Base-by-base conservation (phyloP, 2,797 vertebrate genomes). In the Micromesistius poutassou region DNA sequence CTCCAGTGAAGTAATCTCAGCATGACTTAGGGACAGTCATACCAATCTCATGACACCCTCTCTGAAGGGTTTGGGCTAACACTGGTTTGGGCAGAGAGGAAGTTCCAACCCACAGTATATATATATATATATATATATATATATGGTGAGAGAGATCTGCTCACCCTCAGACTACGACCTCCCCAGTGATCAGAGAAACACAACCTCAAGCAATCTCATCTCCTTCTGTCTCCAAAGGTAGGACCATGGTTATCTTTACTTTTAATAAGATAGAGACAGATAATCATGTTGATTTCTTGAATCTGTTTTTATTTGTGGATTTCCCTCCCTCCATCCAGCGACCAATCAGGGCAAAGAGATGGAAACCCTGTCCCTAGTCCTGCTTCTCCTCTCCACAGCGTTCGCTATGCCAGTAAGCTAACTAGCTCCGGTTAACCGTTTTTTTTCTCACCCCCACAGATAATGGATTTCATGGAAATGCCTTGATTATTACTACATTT, bases 371-470 rank as follows among this genome's bases (percentile, higher is more conserved):
- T 0, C 76, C 76, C 0, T 76, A 78, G 0, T 74, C 77, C 0
- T 82, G 81, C 0, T 82, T 81, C 5, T 81, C 83, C 0, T 82
- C 10, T 30, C 30, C 2, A 30, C 13, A 8, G 68, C 28, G 10
- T 30, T 25, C 30, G 68, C 68, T 31, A 31, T 30, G 30, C 68
- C 68, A 30, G 68, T 71, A 71, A 71, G 68, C 66, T 70, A 25
- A 68, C 68, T 68, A 68, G 28, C 46, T 70, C 66, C 66, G 5
- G n/a, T 13, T 35, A 5, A 35, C 33, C 33, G 5, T 50, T 50
- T 5, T 50, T 50, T 50, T 50, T 50, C 46, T 5, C 16, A 50
- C 4, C 46, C 46, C 16, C 40, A 42, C 40, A 42, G 16, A 42
- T 42, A 42, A 42, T 42, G 12, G 2, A 42, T 42, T 42, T 42